Conservation (phyloP, 1,140 invertebrate species). For the Eumeta japonica region DNA sequence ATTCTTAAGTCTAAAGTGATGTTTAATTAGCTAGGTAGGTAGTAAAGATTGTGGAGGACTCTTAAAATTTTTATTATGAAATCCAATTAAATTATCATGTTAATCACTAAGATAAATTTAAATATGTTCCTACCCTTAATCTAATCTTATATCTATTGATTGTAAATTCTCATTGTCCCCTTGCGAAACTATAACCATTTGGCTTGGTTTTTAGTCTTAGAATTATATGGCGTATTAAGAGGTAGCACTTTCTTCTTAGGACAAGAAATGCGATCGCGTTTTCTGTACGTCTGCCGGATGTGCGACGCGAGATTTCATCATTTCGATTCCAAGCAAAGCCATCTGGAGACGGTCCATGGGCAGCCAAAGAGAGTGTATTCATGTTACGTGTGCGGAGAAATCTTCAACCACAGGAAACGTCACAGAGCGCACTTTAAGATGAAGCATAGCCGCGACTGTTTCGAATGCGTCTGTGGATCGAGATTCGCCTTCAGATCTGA, state of each 20-base stretch:
- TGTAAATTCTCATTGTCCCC: no score
- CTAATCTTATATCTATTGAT: no score
- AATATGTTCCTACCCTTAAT: no score
- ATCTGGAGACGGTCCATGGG: constrained; percentile 24
- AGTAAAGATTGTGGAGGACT: no score
- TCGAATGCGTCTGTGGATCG: constrained; percentile 27
- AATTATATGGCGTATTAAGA: no score
- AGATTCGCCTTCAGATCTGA: no score
- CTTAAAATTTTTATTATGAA: no score
- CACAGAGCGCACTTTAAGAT: constrained; percentile 36
- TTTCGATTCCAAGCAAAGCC: constrained; percentile 34
- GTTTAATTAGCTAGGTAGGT: no score
- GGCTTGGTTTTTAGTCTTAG: background rate
- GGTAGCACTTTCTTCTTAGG: constrained; percentile 27
- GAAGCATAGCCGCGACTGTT: constrained; percentile 30
- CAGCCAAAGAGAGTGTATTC: constrained; percentile 21
- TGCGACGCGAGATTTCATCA: constrained; percentile 38
- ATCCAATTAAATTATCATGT: no score
- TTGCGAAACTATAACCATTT: no score
- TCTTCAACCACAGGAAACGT: constrained; percentile 21
- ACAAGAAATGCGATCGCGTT: constrained; percentile 27
- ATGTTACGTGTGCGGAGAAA: constrained; percentile 32
- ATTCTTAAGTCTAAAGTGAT: no score
- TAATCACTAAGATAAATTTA: no score
- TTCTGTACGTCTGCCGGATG: constrained; percentile 27